A percentile compares a stretch with the other conserved stretches of the same genome.
phyloP scores from a whole-genome alignment of 2,888 invertebrate genomes.

The Thereva nobilitata region DNA sequence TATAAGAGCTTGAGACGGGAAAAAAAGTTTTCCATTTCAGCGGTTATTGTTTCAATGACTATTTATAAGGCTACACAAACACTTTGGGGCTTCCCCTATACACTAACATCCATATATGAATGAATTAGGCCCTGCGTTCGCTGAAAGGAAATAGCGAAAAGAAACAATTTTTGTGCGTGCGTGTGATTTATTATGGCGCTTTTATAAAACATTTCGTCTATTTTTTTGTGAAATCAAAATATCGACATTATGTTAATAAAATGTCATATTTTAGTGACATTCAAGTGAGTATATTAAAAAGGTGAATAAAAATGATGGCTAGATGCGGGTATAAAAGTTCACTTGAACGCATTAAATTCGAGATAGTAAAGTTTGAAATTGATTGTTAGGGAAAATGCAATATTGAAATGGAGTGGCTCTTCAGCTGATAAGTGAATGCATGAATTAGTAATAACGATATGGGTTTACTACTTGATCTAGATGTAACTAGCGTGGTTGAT shows the following conservation, averaged over 20 bases:
- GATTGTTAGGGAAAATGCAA: too few relatives aligned
- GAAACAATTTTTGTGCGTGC: background rate
- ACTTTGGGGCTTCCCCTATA: background rate
- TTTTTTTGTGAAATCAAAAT: conserved; percentile 27
- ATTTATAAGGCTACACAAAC: conserved; percentile 31
- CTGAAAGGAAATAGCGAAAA: background rate
- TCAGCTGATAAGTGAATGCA: too few relatives aligned
- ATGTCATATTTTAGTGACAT: conserved; percentile 22
- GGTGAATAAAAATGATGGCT: background rate
- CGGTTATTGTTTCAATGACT: conserved; percentile 29
- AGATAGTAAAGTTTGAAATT: too few relatives aligned
- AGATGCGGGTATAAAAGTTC: too few relatives aligned
- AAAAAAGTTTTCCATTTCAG: conserved; percentile 25
- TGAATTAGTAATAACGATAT: too few relatives aligned
- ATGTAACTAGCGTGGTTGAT: too few relatives aligned
- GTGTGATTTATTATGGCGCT: conserved; percentile 30
- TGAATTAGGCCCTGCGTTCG: background rate
- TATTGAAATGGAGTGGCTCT: too few relatives aligned
- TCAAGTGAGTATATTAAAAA: background rate
- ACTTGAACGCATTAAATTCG: too few relatives aligned
- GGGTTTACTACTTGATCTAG: too few relatives aligned
- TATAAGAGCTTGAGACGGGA: conserved; percentile 1
- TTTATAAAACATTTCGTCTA: background rate
- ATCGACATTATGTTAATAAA: conserved; percentile 29
- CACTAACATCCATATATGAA: background rate